These are phyloP conservation scores for Habropoda laboriosa DNA, from an alignment of 1,140 invertebrate species.

Conservation along the genomic window DNA sequence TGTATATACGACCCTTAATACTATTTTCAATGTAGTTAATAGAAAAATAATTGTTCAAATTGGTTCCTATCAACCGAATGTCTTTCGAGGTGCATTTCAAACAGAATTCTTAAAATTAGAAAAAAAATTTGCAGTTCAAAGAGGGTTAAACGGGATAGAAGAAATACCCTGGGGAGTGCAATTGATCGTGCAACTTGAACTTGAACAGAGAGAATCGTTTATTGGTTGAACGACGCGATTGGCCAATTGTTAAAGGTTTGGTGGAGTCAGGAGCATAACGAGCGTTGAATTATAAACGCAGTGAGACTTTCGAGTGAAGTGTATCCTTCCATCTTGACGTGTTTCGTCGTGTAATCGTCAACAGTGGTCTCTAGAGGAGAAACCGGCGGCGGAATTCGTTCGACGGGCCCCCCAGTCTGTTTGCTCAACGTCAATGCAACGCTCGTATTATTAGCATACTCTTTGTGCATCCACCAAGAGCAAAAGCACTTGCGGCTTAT, in stretches of 20 bases:
- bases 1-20: no score
- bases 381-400: constrained; percentile 34
- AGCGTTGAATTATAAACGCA: background rate
- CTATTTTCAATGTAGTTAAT: no score
- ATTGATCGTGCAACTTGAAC: no score
- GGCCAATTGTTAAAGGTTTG: background rate
- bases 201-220: no score
- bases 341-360: constrained; percentile 46
- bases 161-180: no score
- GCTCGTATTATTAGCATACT: constrained; percentile 65
- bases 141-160: no score
- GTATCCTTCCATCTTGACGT: constrained; percentile 12
- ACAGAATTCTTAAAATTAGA: no score
- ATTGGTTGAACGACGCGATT: no score
- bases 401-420: constrained; percentile 37
- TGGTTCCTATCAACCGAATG: no score
- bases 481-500: constrained; percentile 49
- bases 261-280: background rate
- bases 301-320: background rate
- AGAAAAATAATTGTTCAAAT: no score
- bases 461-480: constrained; percentile 44
- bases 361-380: constrained; percentile 53
- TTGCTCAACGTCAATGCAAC: constrained; percentile 62
- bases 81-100: no score
- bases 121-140: no score